Conservation (phyloP, 2,113 vertebrate genomes). For the Taurulus bubalis region DNA sequence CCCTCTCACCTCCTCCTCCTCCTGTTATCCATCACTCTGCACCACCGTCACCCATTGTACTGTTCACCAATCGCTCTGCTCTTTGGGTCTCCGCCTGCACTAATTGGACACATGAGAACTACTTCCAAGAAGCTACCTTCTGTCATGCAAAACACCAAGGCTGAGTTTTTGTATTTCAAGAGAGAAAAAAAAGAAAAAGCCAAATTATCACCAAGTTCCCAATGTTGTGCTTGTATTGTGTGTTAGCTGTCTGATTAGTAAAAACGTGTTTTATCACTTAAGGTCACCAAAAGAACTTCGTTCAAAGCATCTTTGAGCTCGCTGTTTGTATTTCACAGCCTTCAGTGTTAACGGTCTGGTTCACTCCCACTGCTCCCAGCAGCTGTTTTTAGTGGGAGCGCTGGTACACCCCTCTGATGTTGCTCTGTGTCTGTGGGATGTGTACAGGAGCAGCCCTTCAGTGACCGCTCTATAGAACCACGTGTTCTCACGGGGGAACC, state of each 20-base stretch:
- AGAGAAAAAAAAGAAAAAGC: background rate
- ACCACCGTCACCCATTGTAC: conserved; percentile 1
- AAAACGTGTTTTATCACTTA: background rate
- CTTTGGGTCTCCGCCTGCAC: conserved; percentile 2
- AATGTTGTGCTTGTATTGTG: background rate
- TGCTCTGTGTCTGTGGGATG: background rate
- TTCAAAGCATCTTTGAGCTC: background rate
- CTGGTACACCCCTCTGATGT: background rate
- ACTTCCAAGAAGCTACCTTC: background rate
- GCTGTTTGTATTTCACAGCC: background rate
- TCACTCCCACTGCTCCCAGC: background rate
- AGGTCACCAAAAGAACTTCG: background rate
- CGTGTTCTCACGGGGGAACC: too few relatives aligned
- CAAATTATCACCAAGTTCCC: background rate
- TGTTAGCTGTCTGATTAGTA: background rate
- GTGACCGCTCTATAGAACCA: background rate
- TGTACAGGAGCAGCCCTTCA: background rate
- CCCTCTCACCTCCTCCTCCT: conserved; percentile 1
- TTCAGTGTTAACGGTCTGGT: background rate
- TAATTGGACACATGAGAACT: conserved; percentile 32
- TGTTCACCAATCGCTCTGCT: conserved; percentile 6
- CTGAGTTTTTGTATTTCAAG: background rate
- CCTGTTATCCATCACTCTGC: conserved; percentile 33
- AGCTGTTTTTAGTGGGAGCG: background rate
- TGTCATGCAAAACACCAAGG: conserved; percentile 2